Evolutionary conservation across 2,888 invertebrate species (phyloP).

Genomic region (Nudaria mundana): DNA sequence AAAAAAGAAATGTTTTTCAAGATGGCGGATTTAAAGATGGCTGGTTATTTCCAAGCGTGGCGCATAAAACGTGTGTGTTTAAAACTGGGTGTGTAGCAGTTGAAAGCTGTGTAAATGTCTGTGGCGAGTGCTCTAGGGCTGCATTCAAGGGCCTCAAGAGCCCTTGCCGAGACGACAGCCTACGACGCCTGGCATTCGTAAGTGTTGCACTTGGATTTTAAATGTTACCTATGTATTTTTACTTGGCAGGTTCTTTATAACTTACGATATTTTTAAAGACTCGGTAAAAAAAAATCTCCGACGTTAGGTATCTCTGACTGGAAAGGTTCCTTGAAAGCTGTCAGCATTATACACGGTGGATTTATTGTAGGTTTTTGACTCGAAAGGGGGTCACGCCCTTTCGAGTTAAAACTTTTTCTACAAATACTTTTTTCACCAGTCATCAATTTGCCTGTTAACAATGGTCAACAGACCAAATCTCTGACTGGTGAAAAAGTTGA

Average conservation of each 20-base stretch:
- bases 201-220: constrained; percentile 22
- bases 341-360: too few relatives aligned
- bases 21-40: constrained; percentile 21
- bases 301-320: too few relatives aligned
- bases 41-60: constrained; percentile 22
- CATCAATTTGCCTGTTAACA: too few relatives aligned
- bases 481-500: too few relatives aligned
- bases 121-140: constrained; percentile 29
- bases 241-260: neutral
- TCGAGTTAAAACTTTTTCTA: too few relatives aligned
- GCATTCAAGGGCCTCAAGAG: constrained; percentile 25
- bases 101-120: constrained; percentile 39
- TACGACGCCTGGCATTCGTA: constrained; percentile 17
- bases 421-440: too few relatives aligned
- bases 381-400: too few relatives aligned
- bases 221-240: constrained; percentile 23
- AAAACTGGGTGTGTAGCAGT: constrained; percentile 25
- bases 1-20: constrained; percentile 20
- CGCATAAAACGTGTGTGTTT: constrained; percentile 30
- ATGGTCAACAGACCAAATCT: too few relatives aligned
- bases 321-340: too few relatives aligned
- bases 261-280: neutral
- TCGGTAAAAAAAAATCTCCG: too few relatives aligned
- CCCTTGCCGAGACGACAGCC: constrained; percentile 29
- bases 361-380: too few relatives aligned